Base-by-base conservation (phyloP, 2,888 invertebrate species). In the Lampropteryx suffumata region DNA sequence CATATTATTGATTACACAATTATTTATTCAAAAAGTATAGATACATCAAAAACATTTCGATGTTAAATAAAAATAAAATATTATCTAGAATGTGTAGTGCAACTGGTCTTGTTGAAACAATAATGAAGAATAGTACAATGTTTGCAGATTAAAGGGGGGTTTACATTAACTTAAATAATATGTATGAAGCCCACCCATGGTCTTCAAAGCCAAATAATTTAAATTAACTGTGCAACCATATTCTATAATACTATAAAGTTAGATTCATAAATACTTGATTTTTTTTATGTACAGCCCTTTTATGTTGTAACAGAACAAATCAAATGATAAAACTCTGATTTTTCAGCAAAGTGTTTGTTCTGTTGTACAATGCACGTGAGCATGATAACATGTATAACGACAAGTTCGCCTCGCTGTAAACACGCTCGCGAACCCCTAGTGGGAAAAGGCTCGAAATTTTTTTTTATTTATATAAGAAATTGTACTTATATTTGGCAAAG, bases 41-140 rank as follows among this genome's bases (percentile, higher is more conserved):
- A 86, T 84, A 84, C 88, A 86, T 85, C 87, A 85, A 88, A 87
- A 85, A 77, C 71, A 71, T 74, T 85, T 88, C 86, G 84, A 88
- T 88, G 86, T 86, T 87, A 88, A 87, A 86, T 83, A 76, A 83
- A 82, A 85, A 82, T 78, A 72, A 24, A 24, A 24, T 7, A 4
- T 24, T 24, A 61, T 42, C 12, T 28, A 36, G 28, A 78, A 70
- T 60, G 67, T 76, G 75, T 72, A 58, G 67, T 17, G 17, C 17
- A 17, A 17, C 17, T 17, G 4, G 4, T 17, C 17, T 17, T 3
- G 4, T 17, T 3, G 17, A 17, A 17, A 17, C 2, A 17, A 17
- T 17, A 17, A 3, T 17, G 17, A 17, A 17, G 17, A n/a, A n/a
- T n/a, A n/a, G n/a, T n/a, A n/a, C n/a, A n/a, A n/a, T n/a, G n/a